These are phyloP conservation scores for Labeo catla DNA, from an alignment of 2,113 vertebrate genomes.

Conservation along the genomic window DNA sequence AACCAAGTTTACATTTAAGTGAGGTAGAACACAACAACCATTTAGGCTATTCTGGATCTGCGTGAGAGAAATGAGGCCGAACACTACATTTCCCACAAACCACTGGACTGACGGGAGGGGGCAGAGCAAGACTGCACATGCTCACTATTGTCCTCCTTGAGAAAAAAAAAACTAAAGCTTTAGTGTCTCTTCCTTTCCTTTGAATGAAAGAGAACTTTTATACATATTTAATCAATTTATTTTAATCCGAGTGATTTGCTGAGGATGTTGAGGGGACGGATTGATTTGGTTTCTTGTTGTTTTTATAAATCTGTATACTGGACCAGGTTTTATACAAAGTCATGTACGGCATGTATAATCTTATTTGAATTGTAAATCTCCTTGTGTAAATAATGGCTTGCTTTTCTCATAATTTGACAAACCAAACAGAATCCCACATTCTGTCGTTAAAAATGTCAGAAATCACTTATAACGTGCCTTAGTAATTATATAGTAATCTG, in stretches of 20 bases:
- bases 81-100: conserved; percentile 58
- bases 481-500: conserved; percentile 1
- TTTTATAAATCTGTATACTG: not conserved
- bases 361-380: conserved; percentile 6
- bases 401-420: not conserved
- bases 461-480: not conserved
- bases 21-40: conserved; percentile 82
- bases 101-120: conserved; percentile 69
- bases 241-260: not conserved
- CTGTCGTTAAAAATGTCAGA: not conserved
- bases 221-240: conserved; percentile 25
- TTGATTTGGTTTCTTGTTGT: not conserved
- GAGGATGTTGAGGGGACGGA: not conserved
- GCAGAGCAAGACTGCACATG: conserved; percentile 32
- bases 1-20: conserved; percentile 74
- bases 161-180: conserved; percentile 29
- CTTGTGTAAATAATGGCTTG: conserved; percentile 7
- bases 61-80: conserved; percentile 65
- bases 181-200: conserved; percentile 49
- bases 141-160: conserved; percentile 41
- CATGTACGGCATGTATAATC: not conserved
- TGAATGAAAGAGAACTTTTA: conserved; percentile 11
- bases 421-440: not conserved
- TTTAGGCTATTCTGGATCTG: conserved; percentile 73
- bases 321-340: conserved; percentile 15